Percentiles rank a stretch among this genome's conserved stretches.
Conservation (phyloP, 2,888 invertebrate species). For the Polymixis flavicincta region DNA sequence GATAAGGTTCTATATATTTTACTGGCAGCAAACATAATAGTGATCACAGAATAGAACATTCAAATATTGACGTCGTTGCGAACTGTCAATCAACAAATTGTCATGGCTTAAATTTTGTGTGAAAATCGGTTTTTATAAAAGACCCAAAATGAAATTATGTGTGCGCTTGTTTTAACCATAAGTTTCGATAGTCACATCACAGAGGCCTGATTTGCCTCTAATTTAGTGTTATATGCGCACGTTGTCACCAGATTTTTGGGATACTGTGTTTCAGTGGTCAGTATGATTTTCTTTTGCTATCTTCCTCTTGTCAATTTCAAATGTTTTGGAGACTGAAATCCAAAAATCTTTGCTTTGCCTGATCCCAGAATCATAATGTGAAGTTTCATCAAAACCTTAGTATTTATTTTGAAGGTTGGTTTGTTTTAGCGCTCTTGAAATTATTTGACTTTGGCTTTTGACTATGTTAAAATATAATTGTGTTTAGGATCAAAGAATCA, state of each 20-base stretch:
- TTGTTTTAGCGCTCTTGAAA: background rate
- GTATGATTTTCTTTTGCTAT: constrained; percentile 49
- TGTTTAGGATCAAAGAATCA: background rate
- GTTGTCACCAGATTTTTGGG: constrained; percentile 26
- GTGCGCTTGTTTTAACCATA: constrained; percentile 49
- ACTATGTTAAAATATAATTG: too few species aligned
- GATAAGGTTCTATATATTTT: constrained; percentile 17
- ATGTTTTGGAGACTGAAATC: constrained; percentile 32
- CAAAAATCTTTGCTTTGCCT: background rate
- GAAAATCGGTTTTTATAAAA: constrained; percentile 61
- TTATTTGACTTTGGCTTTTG: background rate
- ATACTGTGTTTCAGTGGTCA: constrained; percentile 45
- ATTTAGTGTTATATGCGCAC: constrained; percentile 38
- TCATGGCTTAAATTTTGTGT: constrained; percentile 71
- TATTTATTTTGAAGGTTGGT: background rate
- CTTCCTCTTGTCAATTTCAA: constrained; percentile 41
- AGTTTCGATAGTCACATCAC: constrained; percentile 39
- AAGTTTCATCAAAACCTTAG: background rate
- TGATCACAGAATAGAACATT: constrained; percentile 61
- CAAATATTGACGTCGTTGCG: constrained; percentile 58
- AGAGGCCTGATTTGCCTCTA: constrained; percentile 48
- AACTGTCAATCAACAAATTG: constrained; percentile 65
- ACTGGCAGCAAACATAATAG: constrained; percentile 59
- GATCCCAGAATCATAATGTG: background rate
- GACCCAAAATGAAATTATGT: constrained; percentile 70